Conservation (phyloP, 30 jellyfish, hydroid and myxozoan species). For the Cassiopea andromeda region DNA sequence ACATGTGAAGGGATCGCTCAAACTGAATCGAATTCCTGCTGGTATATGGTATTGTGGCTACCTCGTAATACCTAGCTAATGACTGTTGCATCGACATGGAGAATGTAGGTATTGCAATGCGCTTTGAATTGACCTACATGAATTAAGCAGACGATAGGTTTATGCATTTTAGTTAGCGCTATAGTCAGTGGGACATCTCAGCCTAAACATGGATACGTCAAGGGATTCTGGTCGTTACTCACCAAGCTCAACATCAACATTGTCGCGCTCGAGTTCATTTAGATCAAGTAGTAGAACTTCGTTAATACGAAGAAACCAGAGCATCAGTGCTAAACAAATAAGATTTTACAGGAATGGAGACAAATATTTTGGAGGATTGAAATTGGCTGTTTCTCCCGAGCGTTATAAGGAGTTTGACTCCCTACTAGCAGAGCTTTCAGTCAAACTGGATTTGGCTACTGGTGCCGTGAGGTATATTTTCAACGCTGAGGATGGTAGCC, state of each 20-base stretch:
- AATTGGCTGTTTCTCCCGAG: conserved; percentile 94
- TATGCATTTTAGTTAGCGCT: not conserved
- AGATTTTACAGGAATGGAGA: conserved; percentile 95
- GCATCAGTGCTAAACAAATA: conserved; percentile 95
- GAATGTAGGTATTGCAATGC: conserved; percentile 29
- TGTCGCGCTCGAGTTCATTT: conserved; percentile 85
- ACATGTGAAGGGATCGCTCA: conserved; percentile 7
- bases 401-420: conserved; percentile 93
- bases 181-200: not conserved
- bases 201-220: conserved; percentile 57
- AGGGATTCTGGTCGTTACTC: conserved; percentile 78
- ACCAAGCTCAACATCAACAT: conserved; percentile 55
- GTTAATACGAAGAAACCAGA: conserved; percentile 89
- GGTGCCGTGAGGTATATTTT: conserved; percentile 96
- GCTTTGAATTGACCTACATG: conserved; percentile 29
- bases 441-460: conserved; percentile 83
- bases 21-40: not conserved
- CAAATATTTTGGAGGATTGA: conserved; percentile 89
- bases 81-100: not conserved
- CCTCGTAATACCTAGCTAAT: not conserved
- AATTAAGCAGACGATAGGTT: not conserved
- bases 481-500: conserved; percentile 92
- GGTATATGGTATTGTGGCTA: not conserved
- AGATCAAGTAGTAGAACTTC: conserved; percentile 88
- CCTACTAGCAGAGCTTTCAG: conserved; percentile 88